phyloP scores from a whole-genome alignment of 1,140 invertebrate species.

The Trinorchestia longiramus region DNA sequence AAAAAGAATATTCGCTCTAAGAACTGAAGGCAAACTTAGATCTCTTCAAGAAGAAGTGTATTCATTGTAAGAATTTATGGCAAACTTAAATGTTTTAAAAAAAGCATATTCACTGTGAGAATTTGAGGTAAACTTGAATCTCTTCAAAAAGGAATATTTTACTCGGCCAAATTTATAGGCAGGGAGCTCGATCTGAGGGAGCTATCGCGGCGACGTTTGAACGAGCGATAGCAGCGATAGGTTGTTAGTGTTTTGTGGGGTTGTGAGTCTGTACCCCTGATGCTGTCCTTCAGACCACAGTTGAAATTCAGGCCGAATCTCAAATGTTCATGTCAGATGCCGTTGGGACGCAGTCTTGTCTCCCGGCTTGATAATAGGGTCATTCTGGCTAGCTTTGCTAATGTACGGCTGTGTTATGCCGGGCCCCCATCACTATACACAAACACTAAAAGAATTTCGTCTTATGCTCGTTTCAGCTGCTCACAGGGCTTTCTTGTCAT shows the following conservation, averaged over 20 bases:
- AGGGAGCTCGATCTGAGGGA: slow-evolving; percentile 34
- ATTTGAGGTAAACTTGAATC: not conserved
- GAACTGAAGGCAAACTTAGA: not conserved
- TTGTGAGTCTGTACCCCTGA: not conserved
- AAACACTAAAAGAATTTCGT: not conserved
- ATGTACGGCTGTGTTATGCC: slow-evolving; percentile 46
- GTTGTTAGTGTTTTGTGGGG: slow-evolving; percentile 28
- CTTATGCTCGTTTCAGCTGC: slow-evolving; percentile 23
- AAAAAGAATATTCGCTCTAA: not conserved
- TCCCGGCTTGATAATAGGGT: slow-evolving; percentile 28
- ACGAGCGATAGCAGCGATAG: slow-evolving; percentile 34
- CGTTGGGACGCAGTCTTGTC: slow-evolving; percentile 29
- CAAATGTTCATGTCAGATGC: slow-evolving; percentile 49
- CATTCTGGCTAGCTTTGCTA: slow-evolving; percentile 33
- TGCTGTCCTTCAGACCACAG: not conserved
- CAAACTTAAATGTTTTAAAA: not conserved
- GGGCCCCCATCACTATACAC: slow-evolving; percentile 1
- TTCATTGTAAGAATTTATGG: not conserved
- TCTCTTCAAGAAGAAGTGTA: not conserved
- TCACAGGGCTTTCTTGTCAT: not conserved
- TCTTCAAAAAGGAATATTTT: not conserved
- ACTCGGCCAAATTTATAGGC: not conserved
- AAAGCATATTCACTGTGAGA: not conserved
- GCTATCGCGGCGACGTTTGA: slow-evolving; percentile 44
- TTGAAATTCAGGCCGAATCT: slow-evolving; percentile 31